These are phyloP conservation scores for Drosophila mulleri DNA, from an alignment of 2,888 invertebrate genomes.

Conservation along the genomic window DNA sequence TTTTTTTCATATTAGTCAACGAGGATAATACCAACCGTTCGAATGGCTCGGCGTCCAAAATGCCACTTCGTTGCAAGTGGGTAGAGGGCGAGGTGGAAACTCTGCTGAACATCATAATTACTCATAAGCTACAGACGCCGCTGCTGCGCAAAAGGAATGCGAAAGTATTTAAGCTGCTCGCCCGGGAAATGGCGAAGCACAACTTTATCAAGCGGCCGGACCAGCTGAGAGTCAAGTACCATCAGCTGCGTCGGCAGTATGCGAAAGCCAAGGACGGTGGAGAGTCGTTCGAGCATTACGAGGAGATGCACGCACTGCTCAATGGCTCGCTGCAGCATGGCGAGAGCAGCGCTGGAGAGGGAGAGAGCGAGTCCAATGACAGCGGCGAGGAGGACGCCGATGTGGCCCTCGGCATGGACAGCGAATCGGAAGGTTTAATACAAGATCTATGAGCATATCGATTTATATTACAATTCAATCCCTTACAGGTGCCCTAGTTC, in stretches of 20 bases:
- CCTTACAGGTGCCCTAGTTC: slow-evolving; percentile 35
- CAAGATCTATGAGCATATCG: accelerated
- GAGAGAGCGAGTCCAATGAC: slow-evolving; percentile 39
- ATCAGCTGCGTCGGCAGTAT: slow-evolving; percentile 54
- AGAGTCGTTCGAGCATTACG: slow-evolving; percentile 48
- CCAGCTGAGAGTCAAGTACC: slow-evolving; percentile 55
- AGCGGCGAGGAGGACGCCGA: slow-evolving; percentile 51
- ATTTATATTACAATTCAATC: background rate
- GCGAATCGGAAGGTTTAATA: slow-evolving; percentile 53
- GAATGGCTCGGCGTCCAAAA: background rate
- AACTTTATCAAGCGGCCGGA: slow-evolving; percentile 48
- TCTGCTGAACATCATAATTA: slow-evolving; percentile 47
- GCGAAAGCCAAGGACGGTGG: slow-evolving; percentile 33
- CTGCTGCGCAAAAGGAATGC: slow-evolving; percentile 45
- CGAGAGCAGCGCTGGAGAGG: slow-evolving; percentile 30
- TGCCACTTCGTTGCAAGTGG: slow-evolving; percentile 48
- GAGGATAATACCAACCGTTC: slow-evolving; percentile 8
- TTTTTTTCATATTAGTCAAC: slow-evolving; percentile 11
- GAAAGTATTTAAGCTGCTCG: slow-evolving; percentile 57
- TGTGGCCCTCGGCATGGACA: slow-evolving; percentile 24
- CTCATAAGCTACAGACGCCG: slow-evolving; percentile 47
- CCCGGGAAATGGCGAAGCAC: slow-evolving; percentile 52
- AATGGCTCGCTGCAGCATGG: slow-evolving; percentile 11
- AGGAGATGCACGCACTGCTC: slow-evolving; percentile 43
- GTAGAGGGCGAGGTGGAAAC: slow-evolving; percentile 47